phyloP scores from a whole-genome alignment of 2,888 invertebrate genomes.

The Sycophila texana region DNA sequence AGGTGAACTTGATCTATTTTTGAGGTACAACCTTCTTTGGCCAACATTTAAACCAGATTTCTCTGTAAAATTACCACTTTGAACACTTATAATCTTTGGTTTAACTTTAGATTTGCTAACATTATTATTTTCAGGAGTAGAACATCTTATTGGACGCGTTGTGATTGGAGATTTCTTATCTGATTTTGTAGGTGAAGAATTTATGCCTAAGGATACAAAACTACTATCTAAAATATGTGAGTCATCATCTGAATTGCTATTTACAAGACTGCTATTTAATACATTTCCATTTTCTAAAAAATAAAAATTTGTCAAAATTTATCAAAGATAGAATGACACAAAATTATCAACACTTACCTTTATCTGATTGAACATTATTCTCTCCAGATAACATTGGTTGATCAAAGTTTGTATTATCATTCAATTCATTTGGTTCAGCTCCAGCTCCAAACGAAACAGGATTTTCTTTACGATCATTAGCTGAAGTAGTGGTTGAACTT shows the following conservation, averaged over 20 bases:
- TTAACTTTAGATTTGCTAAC: not conserved
- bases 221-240: not conserved
- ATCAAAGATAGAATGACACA: not conserved
- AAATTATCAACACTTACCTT: not conserved
- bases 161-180: not conserved
- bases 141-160: not conserved
- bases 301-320: not conserved
- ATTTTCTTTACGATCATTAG: not conserved
- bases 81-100: conserved; percentile 55
- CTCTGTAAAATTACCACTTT: conserved; percentile 50
- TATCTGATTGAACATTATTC: not conserved
- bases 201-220: not conserved
- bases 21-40: not conserved
- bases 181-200: conserved; percentile 1
- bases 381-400: not conserved
- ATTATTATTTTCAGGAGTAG: not conserved
- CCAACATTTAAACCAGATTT: conserved; percentile 23
- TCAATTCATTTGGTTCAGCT: not conserved
- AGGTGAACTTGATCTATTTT: not conserved
- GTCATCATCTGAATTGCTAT: too few species aligned
- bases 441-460: conserved; percentile 32
- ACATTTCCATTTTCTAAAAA: not conserved
- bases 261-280: too few species aligned
- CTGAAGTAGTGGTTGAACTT: not conserved
- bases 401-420: not conserved